Percentiles rank a stretch among this genome's conserved stretches.
Evolutionary conservation across 1,140 invertebrate species (phyloP).

Genomic region (Cataglyphis hispanica): DNA sequence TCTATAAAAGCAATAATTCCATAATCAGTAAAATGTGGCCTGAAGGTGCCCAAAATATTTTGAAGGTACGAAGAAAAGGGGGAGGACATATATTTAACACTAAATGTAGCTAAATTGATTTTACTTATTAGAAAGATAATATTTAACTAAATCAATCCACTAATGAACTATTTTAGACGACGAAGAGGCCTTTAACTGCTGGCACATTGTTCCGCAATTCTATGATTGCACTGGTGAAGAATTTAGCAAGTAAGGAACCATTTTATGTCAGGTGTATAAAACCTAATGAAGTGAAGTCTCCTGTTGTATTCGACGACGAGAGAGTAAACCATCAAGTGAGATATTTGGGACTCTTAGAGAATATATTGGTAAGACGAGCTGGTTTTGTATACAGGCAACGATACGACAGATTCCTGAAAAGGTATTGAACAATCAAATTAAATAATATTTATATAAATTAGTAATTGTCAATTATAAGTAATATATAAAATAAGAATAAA

Average conservation of each 20-base stretch:
- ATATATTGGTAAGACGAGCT: constrained; percentile 96
- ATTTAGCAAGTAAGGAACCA: constrained; percentile 96
- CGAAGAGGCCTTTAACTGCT: constrained; percentile 96
- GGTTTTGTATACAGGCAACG: constrained; percentile 97
- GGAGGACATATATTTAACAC: not conserved
- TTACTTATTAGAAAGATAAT: not conserved
- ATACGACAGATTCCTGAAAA: constrained; percentile 95
- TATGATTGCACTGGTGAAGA: constrained; percentile 96
- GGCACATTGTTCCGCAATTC: constrained; percentile 98
- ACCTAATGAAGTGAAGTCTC: constrained; percentile 97
- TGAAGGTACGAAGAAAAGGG: constrained; percentile 88
- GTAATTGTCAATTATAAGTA: not conserved
- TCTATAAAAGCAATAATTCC: constrained; percentile 93
- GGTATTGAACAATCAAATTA: constrained; percentile 84
- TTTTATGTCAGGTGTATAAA: constrained; percentile 99
- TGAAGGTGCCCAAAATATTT: constrained; percentile 96
- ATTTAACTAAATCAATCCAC: not conserved
- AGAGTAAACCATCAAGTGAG: constrained; percentile 96
- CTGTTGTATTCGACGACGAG: constrained; percentile 92
- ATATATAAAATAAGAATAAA: constrained; percentile 14
- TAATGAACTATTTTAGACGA: constrained; percentile 89
- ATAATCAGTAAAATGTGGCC: constrained; percentile 97
- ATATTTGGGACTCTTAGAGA: constrained; percentile 96
- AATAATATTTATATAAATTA: not conserved
- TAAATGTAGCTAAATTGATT: not conserved